These are phyloP conservation scores for Drosophila suboccidentalis DNA, from an alignment of 2,888 invertebrate species.

Conservation along the genomic window DNA sequence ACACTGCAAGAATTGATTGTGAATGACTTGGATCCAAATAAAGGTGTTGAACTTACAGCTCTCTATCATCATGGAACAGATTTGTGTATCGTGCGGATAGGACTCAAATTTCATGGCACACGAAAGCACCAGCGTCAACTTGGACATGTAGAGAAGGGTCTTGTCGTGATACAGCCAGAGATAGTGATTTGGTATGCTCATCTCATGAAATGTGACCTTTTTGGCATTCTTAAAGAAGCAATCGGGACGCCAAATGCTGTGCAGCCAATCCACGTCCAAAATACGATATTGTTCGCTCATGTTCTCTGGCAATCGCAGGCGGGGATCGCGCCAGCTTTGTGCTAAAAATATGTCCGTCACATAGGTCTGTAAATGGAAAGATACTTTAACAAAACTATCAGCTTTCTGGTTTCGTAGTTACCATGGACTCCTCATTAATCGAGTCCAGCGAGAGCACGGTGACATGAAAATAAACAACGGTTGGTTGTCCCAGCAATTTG, in stretches of 20 bases:
- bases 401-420: constrained; percentile 29
- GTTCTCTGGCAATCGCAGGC: constrained; percentile 95
- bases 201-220: constrained; percentile 96
- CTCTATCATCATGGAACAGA: constrained; percentile 97
- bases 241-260: constrained; percentile 96
- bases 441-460: constrained; percentile 96
- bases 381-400: background rate
- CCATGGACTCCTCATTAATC: constrained; percentile 98
- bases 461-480: constrained; percentile 95
- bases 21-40: constrained; percentile 2
- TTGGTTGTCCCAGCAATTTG: constrained; percentile 93
- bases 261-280: constrained; percentile 95
- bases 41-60: constrained; percentile 90
- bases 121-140: constrained; percentile 95
- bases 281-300: constrained; percentile 97
- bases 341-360: constrained; percentile 97
- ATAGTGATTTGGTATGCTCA: constrained; percentile 97
- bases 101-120: constrained; percentile 98
- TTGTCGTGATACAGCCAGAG: constrained; percentile 96
- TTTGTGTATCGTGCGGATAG: constrained; percentile 97
- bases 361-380: constrained; percentile 89
- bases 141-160: constrained; percentile 96
- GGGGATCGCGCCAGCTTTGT: constrained; percentile 96
- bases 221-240: constrained; percentile 98
- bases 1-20: constrained; percentile 88